Conservation (phyloP, 2,113 vertebrate genomes). For the Alethe diademata region DNA sequence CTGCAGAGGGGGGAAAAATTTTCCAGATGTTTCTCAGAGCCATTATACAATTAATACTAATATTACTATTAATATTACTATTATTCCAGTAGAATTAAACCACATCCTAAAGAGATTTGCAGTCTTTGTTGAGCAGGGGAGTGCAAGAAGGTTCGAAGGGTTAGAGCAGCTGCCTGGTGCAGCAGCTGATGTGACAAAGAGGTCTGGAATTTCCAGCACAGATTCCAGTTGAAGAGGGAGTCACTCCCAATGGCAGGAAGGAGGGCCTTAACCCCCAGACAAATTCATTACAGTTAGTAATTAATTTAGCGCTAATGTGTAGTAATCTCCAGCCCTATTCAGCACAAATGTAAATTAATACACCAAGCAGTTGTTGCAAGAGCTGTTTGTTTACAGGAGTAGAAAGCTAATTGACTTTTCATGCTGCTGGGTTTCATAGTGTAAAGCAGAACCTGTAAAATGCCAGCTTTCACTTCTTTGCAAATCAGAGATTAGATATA, state of each 20-base stretch:
- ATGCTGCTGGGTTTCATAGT: not conserved
- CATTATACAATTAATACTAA: not conserved
- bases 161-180: not conserved
- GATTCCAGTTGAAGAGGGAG: not conserved
- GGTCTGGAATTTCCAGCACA: not conserved
- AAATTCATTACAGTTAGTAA: not conserved
- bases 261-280: not conserved
- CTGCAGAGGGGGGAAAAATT: accelerated
- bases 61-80: no score
- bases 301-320: not conserved
- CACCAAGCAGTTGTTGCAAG: not conserved
- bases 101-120: not conserved
- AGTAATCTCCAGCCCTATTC: not conserved
- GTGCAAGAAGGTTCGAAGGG: accelerated
- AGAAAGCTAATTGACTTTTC: not conserved
- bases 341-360: not conserved
- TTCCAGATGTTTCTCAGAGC: accelerated
- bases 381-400: not conserved
- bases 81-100: not conserved
- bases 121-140: not conserved
- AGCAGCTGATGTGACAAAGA: not conserved
- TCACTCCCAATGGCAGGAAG: not conserved
- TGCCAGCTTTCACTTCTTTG: not conserved
- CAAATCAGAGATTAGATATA: not conserved
- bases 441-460: not conserved